Percentiles rank a stretch among this genome's conserved stretches.
These are phyloP conservation scores for Vannuccia rotundouncinata DNA, from an alignment of 2,888 invertebrate species.

Conservation along the genomic window DNA sequence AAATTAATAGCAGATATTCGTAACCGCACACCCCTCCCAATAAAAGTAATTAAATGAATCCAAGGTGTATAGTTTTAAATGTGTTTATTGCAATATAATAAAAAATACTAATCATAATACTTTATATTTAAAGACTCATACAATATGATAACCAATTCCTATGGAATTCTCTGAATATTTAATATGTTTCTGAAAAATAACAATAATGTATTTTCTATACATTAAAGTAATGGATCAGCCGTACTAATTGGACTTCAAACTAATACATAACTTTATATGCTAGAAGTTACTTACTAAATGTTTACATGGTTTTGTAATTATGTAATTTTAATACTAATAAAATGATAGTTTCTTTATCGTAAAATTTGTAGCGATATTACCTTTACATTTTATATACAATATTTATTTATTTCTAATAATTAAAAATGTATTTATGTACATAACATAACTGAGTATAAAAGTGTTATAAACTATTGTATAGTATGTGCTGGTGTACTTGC, in stretches of 20 bases:
- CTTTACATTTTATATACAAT: conserved; percentile 24
- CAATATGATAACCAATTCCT: conserved; percentile 26
- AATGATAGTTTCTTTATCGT: conserved; percentile 26
- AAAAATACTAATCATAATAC: conserved; percentile 24
- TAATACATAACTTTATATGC: conserved; percentile 26
- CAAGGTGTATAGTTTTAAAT: conserved; percentile 19
- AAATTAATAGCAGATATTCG: conserved; percentile 26
- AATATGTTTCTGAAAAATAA: conserved; percentile 26
- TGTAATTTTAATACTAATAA: conserved; percentile 14
- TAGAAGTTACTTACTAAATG: conserved; percentile 16
- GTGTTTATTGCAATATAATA: conserved; percentile 23
- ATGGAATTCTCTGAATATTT: conserved; percentile 21
- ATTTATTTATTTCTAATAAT: conserved; percentile 23
- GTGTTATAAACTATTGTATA: conserved; percentile 23
- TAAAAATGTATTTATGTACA: conserved; percentile 19
- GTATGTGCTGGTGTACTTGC: conserved; percentile 19
- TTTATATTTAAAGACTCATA: conserved; percentile 24
- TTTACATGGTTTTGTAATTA: conserved; percentile 20
- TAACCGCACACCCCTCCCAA: conserved; percentile 3
- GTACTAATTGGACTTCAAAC: conserved; percentile 18
- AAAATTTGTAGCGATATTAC: conserved; percentile 26
- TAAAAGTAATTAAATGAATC: conserved; percentile 17
- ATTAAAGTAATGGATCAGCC: conserved; percentile 23
- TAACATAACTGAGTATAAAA: conserved; percentile 18
- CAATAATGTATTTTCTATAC: conserved; percentile 26